phyloP scores from a whole-genome alignment of 2,888 invertebrate genomes.

The Acanthosepion pharaonis region DNA sequence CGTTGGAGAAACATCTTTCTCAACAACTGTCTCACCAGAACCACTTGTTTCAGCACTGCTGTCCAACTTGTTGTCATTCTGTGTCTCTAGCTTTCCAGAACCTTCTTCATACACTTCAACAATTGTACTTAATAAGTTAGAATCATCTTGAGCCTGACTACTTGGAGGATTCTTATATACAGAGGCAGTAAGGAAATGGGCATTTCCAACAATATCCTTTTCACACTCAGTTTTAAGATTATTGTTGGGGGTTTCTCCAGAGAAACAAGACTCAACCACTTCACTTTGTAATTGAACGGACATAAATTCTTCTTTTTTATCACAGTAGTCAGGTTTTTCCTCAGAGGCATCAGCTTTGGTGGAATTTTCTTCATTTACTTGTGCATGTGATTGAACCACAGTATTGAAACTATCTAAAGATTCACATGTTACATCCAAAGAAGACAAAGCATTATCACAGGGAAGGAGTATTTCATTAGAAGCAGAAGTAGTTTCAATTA shows the following conservation, averaged over 20 bases:
- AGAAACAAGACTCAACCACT: not conserved
- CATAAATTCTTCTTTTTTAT: not conserved
- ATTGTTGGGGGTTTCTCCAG: not conserved
- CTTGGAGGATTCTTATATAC: not conserved
- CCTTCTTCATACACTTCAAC: slow-evolving; percentile 38
- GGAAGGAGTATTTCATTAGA: not conserved
- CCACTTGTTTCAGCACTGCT: slow-evolving; percentile 64
- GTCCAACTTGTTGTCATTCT: slow-evolving; percentile 61
- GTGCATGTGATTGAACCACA: slow-evolving; percentile 17
- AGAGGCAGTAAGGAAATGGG: not conserved
- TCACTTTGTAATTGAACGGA: not conserved
- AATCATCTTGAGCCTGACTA: not conserved
- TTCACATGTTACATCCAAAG: slow-evolving; percentile 44
- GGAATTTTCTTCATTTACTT: not conserved
- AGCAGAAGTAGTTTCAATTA: not conserved
- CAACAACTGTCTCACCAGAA: slow-evolving; percentile 61
- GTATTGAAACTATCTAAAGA: slow-evolving; percentile 40
- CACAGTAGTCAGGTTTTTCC: not conserved
- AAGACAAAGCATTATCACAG: slow-evolving; percentile 37
- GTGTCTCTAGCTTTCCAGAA: slow-evolving; percentile 50
- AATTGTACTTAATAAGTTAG: slow-evolving; percentile 35
- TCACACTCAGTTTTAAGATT: slow-evolving; percentile 48
- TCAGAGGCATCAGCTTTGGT: not conserved
- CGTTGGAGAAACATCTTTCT: slow-evolving; percentile 33
- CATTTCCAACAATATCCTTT: not conserved